Conservation (phyloP, 1,140 invertebrate species). For the Pseudomyrmex pallidus region DNA sequence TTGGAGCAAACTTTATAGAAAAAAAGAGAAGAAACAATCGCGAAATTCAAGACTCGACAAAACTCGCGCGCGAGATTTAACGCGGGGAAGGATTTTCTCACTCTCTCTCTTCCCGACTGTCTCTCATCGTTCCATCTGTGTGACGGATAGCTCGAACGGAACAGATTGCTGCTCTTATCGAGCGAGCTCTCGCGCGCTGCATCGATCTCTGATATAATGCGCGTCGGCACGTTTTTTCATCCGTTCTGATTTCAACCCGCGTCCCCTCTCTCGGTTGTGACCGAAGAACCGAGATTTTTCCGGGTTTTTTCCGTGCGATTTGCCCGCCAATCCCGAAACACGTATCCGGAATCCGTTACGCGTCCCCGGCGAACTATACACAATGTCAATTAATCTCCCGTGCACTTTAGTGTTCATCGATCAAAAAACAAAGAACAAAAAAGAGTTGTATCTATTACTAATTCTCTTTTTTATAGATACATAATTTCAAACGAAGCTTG, state of each 20-base stretch:
- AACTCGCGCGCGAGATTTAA: conserved; percentile 19
- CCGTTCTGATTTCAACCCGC: neutral
- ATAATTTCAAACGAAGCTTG: too few relatives aligned
- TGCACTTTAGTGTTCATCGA: neutral
- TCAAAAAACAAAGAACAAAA: neutral
- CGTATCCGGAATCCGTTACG: neutral
- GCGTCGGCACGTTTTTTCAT: conserved; percentile 37
- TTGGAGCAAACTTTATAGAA: conserved; percentile 18
- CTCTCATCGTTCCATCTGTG: neutral
- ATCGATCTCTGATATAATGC: conserved; percentile 59
- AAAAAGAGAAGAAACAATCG: neutral
- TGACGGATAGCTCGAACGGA: conserved; percentile 57
- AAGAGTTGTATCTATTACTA: neutral
- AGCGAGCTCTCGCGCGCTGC: conserved; percentile 12
- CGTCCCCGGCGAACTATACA: neutral
- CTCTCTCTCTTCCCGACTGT: neutral
- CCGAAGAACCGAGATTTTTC: conserved; percentile 10
- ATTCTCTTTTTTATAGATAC: too few relatives aligned
- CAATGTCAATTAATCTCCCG: conserved; percentile 7
- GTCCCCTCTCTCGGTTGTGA: neutral
- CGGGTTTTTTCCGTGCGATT: conserved; percentile 43
- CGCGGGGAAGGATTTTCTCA: conserved; percentile 21
- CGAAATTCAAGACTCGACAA: neutral
- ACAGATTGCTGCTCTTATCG: conserved; percentile 58
- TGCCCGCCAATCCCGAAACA: conserved; percentile 7